These are phyloP conservation scores for Drosophila anomelani DNA, from an alignment of 2,888 invertebrate species.

Conservation along the genomic window DNA sequence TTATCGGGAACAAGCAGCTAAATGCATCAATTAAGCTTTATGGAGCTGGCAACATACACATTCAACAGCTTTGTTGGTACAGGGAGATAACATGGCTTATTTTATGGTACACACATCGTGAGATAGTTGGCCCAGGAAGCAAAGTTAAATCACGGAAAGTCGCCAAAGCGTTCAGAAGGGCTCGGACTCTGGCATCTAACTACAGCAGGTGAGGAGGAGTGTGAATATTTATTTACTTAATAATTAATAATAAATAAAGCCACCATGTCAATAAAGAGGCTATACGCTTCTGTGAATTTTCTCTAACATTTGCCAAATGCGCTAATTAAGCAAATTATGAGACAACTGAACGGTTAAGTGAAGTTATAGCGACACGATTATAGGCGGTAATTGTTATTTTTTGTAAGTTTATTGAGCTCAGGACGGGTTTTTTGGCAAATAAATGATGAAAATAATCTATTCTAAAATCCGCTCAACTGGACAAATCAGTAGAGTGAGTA, in stretches of 20 bases:
- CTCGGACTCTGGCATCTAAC: background rate
- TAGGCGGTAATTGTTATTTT: conserved; percentile 5
- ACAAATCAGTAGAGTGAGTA: conserved; percentile 11
- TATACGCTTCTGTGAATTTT: conserved; percentile 51
- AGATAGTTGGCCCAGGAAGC: conserved; percentile 45
- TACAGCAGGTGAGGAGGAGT: conserved; percentile 20
- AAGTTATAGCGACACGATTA: conserved; percentile 18
- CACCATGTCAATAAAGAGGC: conserved; percentile 25
- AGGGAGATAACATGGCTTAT: conserved; percentile 22
- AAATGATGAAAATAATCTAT: conserved; percentile 4
- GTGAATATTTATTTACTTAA: conserved; percentile 5
- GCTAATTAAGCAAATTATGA: conserved; percentile 58
- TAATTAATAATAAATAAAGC: conserved; percentile 16
- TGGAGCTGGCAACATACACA: conserved; percentile 51
- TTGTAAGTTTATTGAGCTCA: background rate
- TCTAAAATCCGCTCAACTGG: conserved; percentile 7
- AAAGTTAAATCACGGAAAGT: conserved; percentile 7
- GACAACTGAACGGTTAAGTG: conserved; percentile 17
- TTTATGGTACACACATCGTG: conserved; percentile 21
- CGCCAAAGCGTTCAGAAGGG: conserved; percentile 2
- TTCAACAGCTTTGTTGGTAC: conserved; percentile 12
- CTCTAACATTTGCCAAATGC: conserved; percentile 41
- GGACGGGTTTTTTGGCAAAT: background rate
- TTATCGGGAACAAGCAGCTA: conserved; percentile 66
- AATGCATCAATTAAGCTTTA: conserved; percentile 71